Conservation (phyloP, 2,113 vertebrate species). For the Clarias macrocephalus region DNA sequence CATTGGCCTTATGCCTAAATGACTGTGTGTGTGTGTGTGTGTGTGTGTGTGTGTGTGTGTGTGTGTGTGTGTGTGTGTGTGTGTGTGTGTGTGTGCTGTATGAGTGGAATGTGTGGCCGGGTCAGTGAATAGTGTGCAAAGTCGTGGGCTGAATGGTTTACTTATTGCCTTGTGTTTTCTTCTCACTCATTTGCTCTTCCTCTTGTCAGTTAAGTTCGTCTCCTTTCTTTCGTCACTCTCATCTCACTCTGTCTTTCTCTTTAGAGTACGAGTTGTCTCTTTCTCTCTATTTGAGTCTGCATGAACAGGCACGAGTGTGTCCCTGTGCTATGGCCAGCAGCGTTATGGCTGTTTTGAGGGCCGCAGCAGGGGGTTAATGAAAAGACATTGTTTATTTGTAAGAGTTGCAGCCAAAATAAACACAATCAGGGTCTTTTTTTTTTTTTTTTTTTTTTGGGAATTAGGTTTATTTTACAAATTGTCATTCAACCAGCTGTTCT, state of each 20-base stretch:
- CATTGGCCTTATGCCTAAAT: not conserved
- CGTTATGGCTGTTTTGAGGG: constrained; percentile 88
- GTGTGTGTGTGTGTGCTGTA: not conserved
- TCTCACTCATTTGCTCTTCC: not conserved
- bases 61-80: constrained; percentile 14
- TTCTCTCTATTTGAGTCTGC: constrained; percentile 58
- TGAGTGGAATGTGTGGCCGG: not conserved
- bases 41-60: not conserved
- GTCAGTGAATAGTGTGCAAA: not conserved
- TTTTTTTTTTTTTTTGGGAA: constrained; percentile 79
- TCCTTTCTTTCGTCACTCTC: not conserved
- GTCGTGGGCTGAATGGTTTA: constrained; percentile 1
- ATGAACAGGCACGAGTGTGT: constrained; percentile 59
- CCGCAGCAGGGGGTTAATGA: constrained; percentile 96
- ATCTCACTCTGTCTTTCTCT: constrained; percentile 30
- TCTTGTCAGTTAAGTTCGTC: constrained; percentile 16
- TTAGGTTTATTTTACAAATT: constrained; percentile 90
- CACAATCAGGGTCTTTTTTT: constrained; percentile 81
- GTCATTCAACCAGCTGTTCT: constrained; percentile 77
- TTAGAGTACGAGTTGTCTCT: constrained; percentile 58
- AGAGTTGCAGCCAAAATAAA: constrained; percentile 98
- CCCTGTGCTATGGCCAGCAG: constrained; percentile 78
- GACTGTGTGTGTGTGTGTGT: not conserved
- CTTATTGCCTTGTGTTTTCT: constrained; percentile 23
- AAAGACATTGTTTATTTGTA: constrained; percentile 98